Evolutionary conservation across 2,797 vertebrate species (phyloP).

Genomic region (Crenuchus spilurus): DNA sequence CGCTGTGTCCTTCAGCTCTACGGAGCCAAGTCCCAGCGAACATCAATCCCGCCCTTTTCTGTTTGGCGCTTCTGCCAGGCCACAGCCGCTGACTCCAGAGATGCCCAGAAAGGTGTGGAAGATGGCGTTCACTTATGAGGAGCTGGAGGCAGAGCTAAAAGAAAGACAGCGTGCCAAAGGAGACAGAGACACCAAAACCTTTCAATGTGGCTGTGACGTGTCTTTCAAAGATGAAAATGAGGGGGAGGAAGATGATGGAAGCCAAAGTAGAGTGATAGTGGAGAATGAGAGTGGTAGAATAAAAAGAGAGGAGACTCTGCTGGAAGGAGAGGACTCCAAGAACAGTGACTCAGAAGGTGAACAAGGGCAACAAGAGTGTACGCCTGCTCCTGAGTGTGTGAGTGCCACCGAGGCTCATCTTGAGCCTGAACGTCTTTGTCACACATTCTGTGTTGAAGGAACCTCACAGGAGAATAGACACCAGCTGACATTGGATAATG

Average conservation of each 20-base stretch:
- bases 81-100: constrained; percentile 67
- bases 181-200: neutral
- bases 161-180: neutral
- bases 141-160: constrained; percentile 30
- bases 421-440: neutral
- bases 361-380: neutral
- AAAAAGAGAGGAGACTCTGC: too few species aligned
- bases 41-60: constrained; percentile 67
- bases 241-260: constrained; percentile 38
- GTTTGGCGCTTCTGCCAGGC: constrained; percentile 70
- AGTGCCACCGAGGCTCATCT: too few species aligned
- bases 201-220: neutral
- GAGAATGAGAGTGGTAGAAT: too few species aligned
- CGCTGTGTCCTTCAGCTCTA: constrained; percentile 75
- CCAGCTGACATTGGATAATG: neutral
- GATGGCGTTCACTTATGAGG: constrained; percentile 57
- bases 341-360: neutral
- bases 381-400: neutral
- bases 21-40: constrained; percentile 71
- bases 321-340: constrained; percentile 44
- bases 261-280: too few species aligned
- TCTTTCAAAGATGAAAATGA: neutral
- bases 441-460: neutral
- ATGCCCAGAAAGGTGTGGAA: constrained; percentile 67
- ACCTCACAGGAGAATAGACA: neutral